Base-by-base conservation (phyloP, 2,888 invertebrate species). In the Exephanes ischioxanthus region DNA sequence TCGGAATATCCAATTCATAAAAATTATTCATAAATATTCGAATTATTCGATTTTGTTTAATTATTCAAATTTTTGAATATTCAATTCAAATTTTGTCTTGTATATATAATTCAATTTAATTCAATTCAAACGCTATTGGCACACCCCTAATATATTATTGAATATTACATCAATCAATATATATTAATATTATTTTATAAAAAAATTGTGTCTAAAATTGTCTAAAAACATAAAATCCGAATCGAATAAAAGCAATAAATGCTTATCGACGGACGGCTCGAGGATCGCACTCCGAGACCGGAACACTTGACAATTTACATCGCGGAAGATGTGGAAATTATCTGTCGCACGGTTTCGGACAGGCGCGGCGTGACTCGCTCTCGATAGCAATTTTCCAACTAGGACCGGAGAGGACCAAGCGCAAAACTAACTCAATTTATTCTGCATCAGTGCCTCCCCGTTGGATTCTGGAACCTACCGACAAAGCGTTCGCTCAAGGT, bases 391-490 rank as follows among this genome's bases (percentile, higher is more conserved):
- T 81, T 86, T 88, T 88, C 70, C 72, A 80, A 37, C 80, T 87
- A 58, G 67, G 19, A 63, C 66, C 58, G 22, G 58, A 26, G 22
- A 30, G 45, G 58, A 80, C 73, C 80, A 85, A 53, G 86, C 86
- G 86, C 86, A 70, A 68, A 76, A 89, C 84, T 87, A 90, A 90
- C 78, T 70, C 66, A 79, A 84, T 88, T 83, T 89, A 77, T 90
- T 89, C 95, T 96, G 89, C 86, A 90, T 95, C 96, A 98, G 98
- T 98, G 92, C 98, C 98, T 91, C 98, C 98, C 87, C 97, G 98
- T 94, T 98, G 98, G 98, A 98, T 98, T 94, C 95, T 98, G 92
- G 98, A 98, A 94, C 98, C 98, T 79, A 98, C 98, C 92, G 98
- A 98, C 94, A 98, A 98, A 95, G 98, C 98, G 91, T 98, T 98